A percentile compares a stretch with the other conserved stretches of the same genome.
phyloP scores from a whole-genome alignment of 2,888 invertebrate species.

The Cosmopolites sordidus region DNA sequence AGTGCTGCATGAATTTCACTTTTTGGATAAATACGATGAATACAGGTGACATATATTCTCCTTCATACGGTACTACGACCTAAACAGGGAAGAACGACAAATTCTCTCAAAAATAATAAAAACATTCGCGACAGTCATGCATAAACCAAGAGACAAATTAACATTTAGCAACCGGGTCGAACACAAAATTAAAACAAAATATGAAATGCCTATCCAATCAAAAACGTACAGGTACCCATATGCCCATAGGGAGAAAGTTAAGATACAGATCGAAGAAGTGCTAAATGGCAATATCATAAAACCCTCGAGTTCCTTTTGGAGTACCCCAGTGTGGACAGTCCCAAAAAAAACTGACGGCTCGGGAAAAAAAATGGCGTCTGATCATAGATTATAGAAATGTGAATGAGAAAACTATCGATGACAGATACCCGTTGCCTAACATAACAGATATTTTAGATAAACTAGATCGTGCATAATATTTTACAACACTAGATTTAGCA shows the following conservation, averaged over 20 bases:
- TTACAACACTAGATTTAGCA: slow-evolving; percentile 32
- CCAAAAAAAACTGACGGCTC: slow-evolving; percentile 25
- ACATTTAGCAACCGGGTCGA: slow-evolving; percentile 29
- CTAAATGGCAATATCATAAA: slow-evolving; percentile 21
- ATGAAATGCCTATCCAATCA: slow-evolving; percentile 25
- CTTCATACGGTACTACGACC: no score
- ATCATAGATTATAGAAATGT: slow-evolving; percentile 25
- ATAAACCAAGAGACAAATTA: slow-evolving; percentile 15
- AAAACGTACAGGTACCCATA: slow-evolving; percentile 33
- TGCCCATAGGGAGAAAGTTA: slow-evolving; percentile 24
- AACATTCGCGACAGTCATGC: slow-evolving; percentile 26
- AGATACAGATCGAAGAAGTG: slow-evolving; percentile 23
- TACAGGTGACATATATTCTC: no score
- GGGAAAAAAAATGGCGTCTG: slow-evolving; percentile 27
- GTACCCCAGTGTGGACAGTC: slow-evolving; percentile 21
- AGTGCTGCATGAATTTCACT: no score
- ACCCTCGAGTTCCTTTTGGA: slow-evolving; percentile 18
- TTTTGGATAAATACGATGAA: no score
- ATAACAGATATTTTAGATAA: slow-evolving; percentile 38
- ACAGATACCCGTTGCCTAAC: no score
- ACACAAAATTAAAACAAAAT: slow-evolving; percentile 24
- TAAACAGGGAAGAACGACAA: slow-evolving; percentile 25
- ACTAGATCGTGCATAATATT: slow-evolving; percentile 34
- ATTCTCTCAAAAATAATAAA: slow-evolving; percentile 16
- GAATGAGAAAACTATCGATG: slow-evolving; percentile 23